These are phyloP conservation scores for Holothuria scabra DNA, from an alignment of 53 echinoderm and acorn worm genomes.

Conservation along the genomic window DNA sequence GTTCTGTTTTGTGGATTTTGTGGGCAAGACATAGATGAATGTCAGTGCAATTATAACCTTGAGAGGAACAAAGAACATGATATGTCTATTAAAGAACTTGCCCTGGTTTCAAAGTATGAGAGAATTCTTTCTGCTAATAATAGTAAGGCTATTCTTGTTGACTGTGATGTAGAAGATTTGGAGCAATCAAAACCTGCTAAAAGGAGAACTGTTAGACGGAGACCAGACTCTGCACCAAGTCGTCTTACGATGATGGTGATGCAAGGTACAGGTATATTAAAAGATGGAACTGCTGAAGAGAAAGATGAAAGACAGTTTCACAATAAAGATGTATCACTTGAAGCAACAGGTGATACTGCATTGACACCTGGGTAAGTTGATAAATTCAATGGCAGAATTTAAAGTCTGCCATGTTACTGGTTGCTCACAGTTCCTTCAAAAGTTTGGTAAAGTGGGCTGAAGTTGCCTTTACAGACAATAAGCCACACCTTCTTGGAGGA, in stretches of 20 bases:
- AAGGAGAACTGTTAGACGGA: background rate
- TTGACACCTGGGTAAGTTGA: no score
- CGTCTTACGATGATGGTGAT: slow-evolving; percentile 28
- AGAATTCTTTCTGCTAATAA: slow-evolving; percentile 4
- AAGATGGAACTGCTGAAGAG: no score
- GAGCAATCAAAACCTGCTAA: background rate
- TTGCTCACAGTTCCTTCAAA: no score
- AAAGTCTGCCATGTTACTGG: no score
- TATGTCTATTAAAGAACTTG: slow-evolving; percentile 30
- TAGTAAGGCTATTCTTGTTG: background rate
- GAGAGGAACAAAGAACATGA: background rate
- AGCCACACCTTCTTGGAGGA: no score
- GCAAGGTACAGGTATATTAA: slow-evolving; percentile 10
- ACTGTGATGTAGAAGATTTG: background rate
- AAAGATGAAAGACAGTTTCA: no score
- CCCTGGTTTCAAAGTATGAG: slow-evolving; percentile 25
- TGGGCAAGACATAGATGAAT: slow-evolving; percentile 85
- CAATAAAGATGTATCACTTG: no score
- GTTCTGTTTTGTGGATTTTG: slow-evolving; percentile 84
- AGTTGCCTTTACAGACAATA: no score
- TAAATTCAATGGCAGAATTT: no score
- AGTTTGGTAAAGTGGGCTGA: no score
- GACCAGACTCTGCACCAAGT: slow-evolving; percentile 33
- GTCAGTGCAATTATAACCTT: slow-evolving; percentile 70
- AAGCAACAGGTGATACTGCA: no score